Conservation (phyloP, 2,113 vertebrate species). For the Clarias macrocephalus region DNA sequence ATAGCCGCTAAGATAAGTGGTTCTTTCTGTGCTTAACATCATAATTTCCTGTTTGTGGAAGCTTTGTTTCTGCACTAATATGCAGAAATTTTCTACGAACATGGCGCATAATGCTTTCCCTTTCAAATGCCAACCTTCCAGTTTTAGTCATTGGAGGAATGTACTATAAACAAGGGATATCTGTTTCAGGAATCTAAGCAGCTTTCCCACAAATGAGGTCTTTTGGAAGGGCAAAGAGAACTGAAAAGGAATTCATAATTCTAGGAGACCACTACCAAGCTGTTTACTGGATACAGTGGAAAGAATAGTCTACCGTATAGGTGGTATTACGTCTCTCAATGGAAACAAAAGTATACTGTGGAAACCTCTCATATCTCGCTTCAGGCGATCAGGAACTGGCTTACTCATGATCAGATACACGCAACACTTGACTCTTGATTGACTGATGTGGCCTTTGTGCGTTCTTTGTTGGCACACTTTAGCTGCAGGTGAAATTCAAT, state of each 20-base stretch:
- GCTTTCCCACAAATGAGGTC: background rate
- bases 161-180: background rate
- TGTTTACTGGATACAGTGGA: constrained; percentile 24
- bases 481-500: constrained; percentile 52
- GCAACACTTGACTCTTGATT: constrained; percentile 50
- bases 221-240: background rate
- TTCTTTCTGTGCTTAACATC: background rate
- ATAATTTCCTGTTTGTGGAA: background rate
- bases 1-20: background rate
- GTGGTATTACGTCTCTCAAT: constrained; percentile 39
- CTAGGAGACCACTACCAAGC: background rate
- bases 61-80: background rate
- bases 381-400: constrained; percentile 29
- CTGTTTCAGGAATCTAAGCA: background rate
- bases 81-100: background rate
- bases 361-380: constrained; percentile 37
- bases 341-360: constrained; percentile 34
- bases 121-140: background rate
- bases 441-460: constrained; percentile 50
- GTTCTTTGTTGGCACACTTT: constrained; percentile 40
- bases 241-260: constrained; percentile 10
- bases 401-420: constrained; percentile 49
- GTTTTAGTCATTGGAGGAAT: background rate
- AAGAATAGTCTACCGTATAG: constrained; percentile 1
- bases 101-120: background rate